Percentiles rank a stretch among this genome's conserved stretches.
phyloP scores from a whole-genome alignment of 2,888 invertebrate genomes.

The Clanis bilineata region DNA sequence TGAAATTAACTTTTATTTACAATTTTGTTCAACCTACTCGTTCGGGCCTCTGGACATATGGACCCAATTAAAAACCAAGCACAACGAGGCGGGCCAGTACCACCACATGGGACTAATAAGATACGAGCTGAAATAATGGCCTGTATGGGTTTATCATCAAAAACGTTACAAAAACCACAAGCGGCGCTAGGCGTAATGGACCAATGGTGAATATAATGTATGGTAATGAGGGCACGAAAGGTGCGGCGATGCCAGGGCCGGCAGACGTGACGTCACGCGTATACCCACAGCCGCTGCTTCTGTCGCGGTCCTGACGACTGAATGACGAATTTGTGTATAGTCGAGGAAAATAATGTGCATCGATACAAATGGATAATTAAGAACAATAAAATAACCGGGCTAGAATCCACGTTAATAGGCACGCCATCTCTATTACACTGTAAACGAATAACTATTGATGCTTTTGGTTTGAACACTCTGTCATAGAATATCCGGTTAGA shows the following conservation, averaged over 20 bases:
- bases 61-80: slow-evolving; percentile 32
- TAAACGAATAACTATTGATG: too few species aligned
- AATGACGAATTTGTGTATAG: neutral
- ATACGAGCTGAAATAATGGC: slow-evolving; percentile 33
- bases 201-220: slow-evolving; percentile 79
- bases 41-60: slow-evolving; percentile 1
- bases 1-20: slow-evolving; percentile 17
- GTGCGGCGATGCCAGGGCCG: slow-evolving; percentile 67
- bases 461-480: too few species aligned
- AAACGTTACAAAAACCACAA: slow-evolving; percentile 68
- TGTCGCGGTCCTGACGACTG: slow-evolving; percentile 45
- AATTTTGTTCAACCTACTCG: neutral
- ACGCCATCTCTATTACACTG: too few species aligned
- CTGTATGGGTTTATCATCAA: slow-evolving; percentile 58
- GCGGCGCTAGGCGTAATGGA: slow-evolving; percentile 68
- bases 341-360: neutral
- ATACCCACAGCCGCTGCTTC: slow-evolving; percentile 66
- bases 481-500: too few species aligned
- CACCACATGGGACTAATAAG: slow-evolving; percentile 40
- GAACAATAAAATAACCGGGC: neutral
- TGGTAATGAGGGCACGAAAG: slow-evolving; percentile 76
- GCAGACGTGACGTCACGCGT: slow-evolving; percentile 77
- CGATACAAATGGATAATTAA: neutral
- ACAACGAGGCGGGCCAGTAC: slow-evolving; percentile 20
- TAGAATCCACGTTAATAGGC: neutral